Evolutionary conservation across 2,888 invertebrate species (phyloP).

Genomic region (Pemphredon lugubris): DNA sequence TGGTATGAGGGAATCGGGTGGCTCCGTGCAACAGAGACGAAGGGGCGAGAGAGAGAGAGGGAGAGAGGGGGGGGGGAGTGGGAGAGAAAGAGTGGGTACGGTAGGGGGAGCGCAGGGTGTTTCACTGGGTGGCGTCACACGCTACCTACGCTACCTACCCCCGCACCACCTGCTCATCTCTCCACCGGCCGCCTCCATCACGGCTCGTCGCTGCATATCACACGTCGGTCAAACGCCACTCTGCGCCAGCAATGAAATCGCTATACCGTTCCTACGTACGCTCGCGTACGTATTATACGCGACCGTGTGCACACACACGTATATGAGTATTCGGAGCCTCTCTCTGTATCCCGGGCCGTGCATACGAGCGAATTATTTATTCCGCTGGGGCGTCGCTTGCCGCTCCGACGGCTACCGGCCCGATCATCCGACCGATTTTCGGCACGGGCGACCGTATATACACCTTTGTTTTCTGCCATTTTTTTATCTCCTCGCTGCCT

Average conservation of each 20-base stretch:
- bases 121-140: slow-evolving; percentile 65
- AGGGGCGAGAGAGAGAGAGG: slow-evolving; percentile 34
- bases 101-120: slow-evolving; percentile 41
- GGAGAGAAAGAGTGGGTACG: slow-evolving; percentile 34
- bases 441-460: slow-evolving; percentile 61
- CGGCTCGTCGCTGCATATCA: slow-evolving; percentile 74
- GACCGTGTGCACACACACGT: slow-evolving; percentile 36
- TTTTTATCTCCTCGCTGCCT: slow-evolving; percentile 34
- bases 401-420: slow-evolving; percentile 58
- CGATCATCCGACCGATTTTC: slow-evolving; percentile 68
- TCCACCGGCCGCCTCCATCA: slow-evolving; percentile 59
- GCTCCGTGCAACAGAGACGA: slow-evolving; percentile 37
- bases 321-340: slow-evolving; percentile 17
- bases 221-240: slow-evolving; percentile 79
- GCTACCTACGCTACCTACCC: slow-evolving; percentile 45
- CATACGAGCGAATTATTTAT: slow-evolving; percentile 77
- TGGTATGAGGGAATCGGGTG: slow-evolving; percentile 50
- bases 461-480: slow-evolving; percentile 60
- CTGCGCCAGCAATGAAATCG: slow-evolving; percentile 75
- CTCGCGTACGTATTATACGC: slow-evolving; percentile 56
- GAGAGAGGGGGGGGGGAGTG: slow-evolving; percentile 10
- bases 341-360: slow-evolving; percentile 36
- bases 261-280: slow-evolving; percentile 62
- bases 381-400: slow-evolving; percentile 67
- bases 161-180: slow-evolving; percentile 58